These are phyloP conservation scores for Micronycteris hirsuta DNA, from an alignment of 2,113 vertebrate genomes.

Conservation along the genomic window DNA sequence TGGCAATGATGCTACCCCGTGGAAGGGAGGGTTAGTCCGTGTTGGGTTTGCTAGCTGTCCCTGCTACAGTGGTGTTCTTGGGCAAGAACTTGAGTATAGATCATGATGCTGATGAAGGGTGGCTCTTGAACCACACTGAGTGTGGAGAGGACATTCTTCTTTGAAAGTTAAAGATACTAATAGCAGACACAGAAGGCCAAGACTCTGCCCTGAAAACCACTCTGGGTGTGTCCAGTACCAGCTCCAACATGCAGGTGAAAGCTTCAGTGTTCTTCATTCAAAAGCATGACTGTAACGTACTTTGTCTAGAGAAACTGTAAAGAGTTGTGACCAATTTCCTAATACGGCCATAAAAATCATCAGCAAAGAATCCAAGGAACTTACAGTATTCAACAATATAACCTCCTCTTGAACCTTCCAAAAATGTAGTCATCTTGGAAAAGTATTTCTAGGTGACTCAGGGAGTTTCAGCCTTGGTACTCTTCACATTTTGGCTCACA, in stretches of 20 bases:
- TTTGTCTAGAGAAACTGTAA: constrained; percentile 32
- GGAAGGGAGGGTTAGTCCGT: background rate
- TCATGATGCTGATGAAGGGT: background rate
- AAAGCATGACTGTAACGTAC: background rate
- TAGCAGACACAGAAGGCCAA: background rate
- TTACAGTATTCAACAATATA: background rate
- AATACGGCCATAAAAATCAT: background rate
- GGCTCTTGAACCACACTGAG: background rate
- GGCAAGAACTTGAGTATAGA: background rate
- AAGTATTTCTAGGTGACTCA: background rate
- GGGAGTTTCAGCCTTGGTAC: background rate
- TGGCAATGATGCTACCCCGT: background rate
- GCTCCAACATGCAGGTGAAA: background rate
- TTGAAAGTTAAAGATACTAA: background rate
- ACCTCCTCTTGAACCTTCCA: constrained; percentile 9
- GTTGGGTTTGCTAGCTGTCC: background rate
- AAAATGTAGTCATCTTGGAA: background rate
- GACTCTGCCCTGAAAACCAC: background rate
- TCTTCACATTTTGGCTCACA: background rate
- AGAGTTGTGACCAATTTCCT: constrained; percentile 17
- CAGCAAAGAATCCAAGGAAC: background rate
- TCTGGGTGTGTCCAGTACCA: background rate
- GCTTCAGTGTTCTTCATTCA: background rate
- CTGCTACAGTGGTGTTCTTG: background rate
- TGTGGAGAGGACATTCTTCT: background rate